Base-by-base conservation (phyloP, 2,888 invertebrate genomes). In the Zeuzera pyrina region DNA sequence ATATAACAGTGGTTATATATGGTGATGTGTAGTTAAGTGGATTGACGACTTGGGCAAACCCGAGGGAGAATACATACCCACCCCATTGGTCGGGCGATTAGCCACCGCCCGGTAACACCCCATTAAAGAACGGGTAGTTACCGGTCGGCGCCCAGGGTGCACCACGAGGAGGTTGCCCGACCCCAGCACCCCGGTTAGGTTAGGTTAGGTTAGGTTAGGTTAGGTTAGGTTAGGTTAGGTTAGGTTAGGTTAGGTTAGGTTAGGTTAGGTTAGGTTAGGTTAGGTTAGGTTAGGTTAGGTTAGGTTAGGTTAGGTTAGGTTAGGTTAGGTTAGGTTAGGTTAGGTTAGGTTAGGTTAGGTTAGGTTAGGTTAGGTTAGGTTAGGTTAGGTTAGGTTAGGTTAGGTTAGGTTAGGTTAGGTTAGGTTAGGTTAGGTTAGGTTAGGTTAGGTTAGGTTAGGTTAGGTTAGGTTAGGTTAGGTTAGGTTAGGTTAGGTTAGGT, bases 251-350 rank as follows among this genome's bases (percentile, higher is more conserved):
- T 33, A 31, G 37, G 35, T 40, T 36, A 33, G 40, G 34, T 40
- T 37, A 39, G 39, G 39, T 39, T 39, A 39, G 40, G 38, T 38
- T 41, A 41, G 40, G 41, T 41, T 41, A 41, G 41, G 41, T 38
- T 40, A 37, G 41, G 41, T 40, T 41, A 41, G 39, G 40, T 41
- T 41, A 38, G 41, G 41, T 41, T 41, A 41, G 41, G 41, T 42
- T 42, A 42, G 42, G 42, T 41, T 40, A 36, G 39, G 39, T 39
- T 41, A 39, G 39, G 39, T 38, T 39, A 39, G 39, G 39, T 39
- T 39, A 38, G 38, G 35, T 38, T 40, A 34, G 34, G 40, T 40
- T 16, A 25, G 19, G 19, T 19, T 19, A 19, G 19, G 19, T 19
- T 19, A 19, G 19, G 33, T 26, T 40, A 40, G 40, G 40, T 41